Evolutionary conservation across 2,797 vertebrate species (phyloP).

Genomic region (Vultur gryphus): DNA sequence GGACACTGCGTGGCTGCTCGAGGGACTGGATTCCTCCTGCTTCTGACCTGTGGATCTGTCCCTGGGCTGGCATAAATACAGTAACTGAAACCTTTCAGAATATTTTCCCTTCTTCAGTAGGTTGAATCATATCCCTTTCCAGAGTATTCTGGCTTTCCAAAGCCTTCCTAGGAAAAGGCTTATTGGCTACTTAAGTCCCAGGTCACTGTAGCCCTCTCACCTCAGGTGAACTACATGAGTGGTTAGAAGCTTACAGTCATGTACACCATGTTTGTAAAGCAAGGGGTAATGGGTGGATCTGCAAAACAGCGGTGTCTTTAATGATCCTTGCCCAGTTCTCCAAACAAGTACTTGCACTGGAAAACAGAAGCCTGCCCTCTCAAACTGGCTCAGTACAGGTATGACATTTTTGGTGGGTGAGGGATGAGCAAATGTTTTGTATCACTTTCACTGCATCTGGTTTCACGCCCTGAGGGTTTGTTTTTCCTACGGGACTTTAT

Average conservation of each 20-base stretch:
- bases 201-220: not conserved
- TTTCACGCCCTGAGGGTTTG: not conserved
- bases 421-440: not conserved
- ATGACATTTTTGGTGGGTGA: not conserved
- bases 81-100: not conserved
- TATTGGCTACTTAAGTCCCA: not conserved
- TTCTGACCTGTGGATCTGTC: not conserved
- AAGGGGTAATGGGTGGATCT: not conserved
- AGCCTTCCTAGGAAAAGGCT: not conserved
- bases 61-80: not conserved
- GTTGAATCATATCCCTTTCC: not conserved
- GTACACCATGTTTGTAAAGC: not conserved
- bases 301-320: accelerated
- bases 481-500: not conserved
- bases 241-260: not conserved
- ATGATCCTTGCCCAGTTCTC: not conserved
- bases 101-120: not conserved
- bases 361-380: not conserved
- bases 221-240: not conserved
- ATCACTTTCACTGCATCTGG: not conserved
- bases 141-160: not conserved
- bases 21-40: not conserved
- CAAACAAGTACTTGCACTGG: not conserved
- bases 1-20: accelerated
- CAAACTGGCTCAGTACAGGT: not conserved